Evolutionary conservation across 2,797 vertebrate genomes (phyloP).

Genomic region (Cercopithecus petaurista): DNA sequence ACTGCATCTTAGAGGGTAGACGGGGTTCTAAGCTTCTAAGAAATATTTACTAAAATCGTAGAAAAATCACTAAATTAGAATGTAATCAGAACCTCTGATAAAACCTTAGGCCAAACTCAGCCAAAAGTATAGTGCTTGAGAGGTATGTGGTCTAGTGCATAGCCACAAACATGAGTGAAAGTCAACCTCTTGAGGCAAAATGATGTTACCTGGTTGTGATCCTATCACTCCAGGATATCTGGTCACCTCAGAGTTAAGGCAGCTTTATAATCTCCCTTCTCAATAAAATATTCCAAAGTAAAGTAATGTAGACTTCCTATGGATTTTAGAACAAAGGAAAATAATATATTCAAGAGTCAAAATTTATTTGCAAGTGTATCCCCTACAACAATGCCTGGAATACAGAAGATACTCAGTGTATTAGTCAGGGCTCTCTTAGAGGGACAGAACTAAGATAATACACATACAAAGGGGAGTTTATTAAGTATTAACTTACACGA

Average conservation of each 20-base stretch:
- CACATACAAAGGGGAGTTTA: neutral
- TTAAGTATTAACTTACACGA: too few species aligned
- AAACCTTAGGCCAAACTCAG: neutral
- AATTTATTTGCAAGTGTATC: neutral
- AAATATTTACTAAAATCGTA: neutral
- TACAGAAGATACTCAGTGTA: neutral
- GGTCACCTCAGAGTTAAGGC: neutral
- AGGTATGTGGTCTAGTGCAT: neutral
- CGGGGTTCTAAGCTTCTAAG: neutral
- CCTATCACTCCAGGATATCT: neutral
- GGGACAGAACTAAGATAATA: neutral
- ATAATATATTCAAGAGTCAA: neutral
- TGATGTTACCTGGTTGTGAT: neutral
- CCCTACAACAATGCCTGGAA: neutral
- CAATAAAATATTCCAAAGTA: slow-evolving; percentile 28
- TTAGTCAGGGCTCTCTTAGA: neutral
- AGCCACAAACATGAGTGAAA: neutral
- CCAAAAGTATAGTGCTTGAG: neutral
- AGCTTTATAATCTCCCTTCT: neutral
- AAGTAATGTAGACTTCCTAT: neutral
- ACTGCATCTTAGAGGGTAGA: neutral
- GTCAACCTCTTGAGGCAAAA: neutral
- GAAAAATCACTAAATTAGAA: neutral
- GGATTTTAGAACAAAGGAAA: neutral
- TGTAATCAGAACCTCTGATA: neutral